Evolutionary conservation across 2,888 invertebrate genomes (phyloP).

Genomic region (Zhuqinia jingwanae): DNA sequence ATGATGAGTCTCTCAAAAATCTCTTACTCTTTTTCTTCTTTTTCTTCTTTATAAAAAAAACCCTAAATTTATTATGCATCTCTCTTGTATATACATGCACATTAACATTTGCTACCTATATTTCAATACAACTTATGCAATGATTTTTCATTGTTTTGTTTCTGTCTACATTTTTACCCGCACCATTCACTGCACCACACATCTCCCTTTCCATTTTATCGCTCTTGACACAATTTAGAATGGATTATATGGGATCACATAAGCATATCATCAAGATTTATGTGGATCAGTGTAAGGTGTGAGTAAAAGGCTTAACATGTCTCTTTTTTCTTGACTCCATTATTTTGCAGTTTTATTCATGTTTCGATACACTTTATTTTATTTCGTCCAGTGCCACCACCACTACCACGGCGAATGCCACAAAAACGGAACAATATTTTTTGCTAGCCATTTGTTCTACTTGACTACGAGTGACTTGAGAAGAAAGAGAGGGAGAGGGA

Average conservation of each 20-base stretch:
- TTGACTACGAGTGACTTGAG: background rate
- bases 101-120: too few relatives aligned
- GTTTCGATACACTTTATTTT: conserved; percentile 56
- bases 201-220: conserved; percentile 12
- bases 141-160: too few relatives aligned
- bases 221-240: conserved; percentile 50
- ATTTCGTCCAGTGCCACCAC: background rate
- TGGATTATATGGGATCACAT: conserved; percentile 62
- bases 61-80: too few relatives aligned
- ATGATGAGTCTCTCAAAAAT: too few relatives aligned
- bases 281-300: conserved; percentile 66
- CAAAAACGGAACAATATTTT: conserved; percentile 42
- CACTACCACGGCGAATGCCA: too few relatives aligned
- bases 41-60: too few relatives aligned
- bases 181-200: background rate
- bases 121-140: too few relatives aligned
- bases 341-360: conserved; percentile 42
- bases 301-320: conserved; percentile 59
- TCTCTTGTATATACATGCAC: too few relatives aligned
- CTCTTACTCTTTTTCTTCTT: too few relatives aligned
- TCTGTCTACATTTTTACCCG: background rate
- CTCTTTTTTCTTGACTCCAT: conserved; percentile 53
- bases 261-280: conserved; percentile 70
- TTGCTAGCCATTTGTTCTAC: conserved; percentile 23
- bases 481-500: conserved; percentile 13